Evolutionary conservation across 2,113 vertebrate genomes (phyloP), one percentile per base, ranked within the genome.

Genomic region (Varanus komodoensis): DNA sequence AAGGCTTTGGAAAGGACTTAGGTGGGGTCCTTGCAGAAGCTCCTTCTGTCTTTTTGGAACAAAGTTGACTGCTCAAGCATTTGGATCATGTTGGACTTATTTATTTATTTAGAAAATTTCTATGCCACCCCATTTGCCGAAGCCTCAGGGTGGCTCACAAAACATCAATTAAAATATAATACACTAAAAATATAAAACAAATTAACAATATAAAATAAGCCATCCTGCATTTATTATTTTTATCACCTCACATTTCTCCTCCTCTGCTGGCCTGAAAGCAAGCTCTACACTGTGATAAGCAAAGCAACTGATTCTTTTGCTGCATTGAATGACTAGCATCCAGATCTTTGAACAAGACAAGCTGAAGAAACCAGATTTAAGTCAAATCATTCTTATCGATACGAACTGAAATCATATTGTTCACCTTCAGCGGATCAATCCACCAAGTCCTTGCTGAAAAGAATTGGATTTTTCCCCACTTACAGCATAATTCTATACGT

Each of bases 321-420:
- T 85, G 87, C 79, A 77, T 61, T 77, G 92, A 27, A 61, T 85
- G 91, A 88, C 90, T 89, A 91, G 86, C 1, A 84, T 38, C 6
- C 32, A 32, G 8, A 34, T 19, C 74, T 8, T 77, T 8, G 3
- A 75, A 38, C 34, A 77, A 44, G 74, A 77, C 8, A 38, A 38
- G 34, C 17, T 23, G 74, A 77, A 34, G 14, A 44, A 8, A 17
- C 38, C 8, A 19, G 19, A 44, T 77, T 77, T 44, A 21, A 77
- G 7, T 9, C 38, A 38, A 48, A 23, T 44, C 48, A 80, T 6
- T 80, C 48, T 25, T 77, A 44, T 2, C 44, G 17, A 77, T 78
- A 48, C 11, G 2, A 38, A 9, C 1, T 25, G 75, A 48, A 78
- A 17, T 44, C 75, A 9, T 38, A 78, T 48, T 48, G 75, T 21